phyloP scores from a whole-genome alignment of 2,113 vertebrate genomes.

The Stigmatopora nigra region DNA sequence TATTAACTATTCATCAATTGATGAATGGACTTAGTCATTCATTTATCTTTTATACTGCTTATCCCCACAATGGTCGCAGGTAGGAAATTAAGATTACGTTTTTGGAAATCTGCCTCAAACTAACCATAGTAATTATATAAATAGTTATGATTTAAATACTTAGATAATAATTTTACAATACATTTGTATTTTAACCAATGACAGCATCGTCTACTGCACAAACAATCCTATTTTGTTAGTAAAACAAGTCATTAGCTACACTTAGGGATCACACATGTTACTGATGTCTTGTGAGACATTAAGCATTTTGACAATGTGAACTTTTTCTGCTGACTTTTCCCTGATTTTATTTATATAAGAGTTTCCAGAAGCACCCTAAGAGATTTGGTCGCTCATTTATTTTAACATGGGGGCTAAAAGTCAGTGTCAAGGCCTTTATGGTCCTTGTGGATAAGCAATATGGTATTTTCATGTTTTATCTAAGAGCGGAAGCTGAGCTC shows the following conservation, averaged over 20 bases:
- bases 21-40: too few relatives aligned
- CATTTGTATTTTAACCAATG: too few relatives aligned
- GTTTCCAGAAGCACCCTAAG: neutral
- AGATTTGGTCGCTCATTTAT: neutral
- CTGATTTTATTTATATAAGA: neutral
- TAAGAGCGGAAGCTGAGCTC: slow-evolving; percentile 13
- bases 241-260: too few relatives aligned
- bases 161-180: too few relatives aligned
- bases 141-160: too few relatives aligned
- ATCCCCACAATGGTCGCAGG: too few relatives aligned
- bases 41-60: too few relatives aligned
- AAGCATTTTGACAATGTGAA: neutral
- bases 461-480: neutral
- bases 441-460: neutral
- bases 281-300: neutral
- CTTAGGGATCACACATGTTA: neutral
- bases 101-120: too few relatives aligned
- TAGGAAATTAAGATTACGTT: too few relatives aligned
- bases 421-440: neutral
- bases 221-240: neutral
- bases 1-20: too few relatives aligned
- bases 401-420: neutral
- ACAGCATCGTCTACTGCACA: neutral
- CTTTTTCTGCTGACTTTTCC: neutral
- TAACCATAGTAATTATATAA: too few relatives aligned